phyloP scores from a whole-genome alignment of 2,113 vertebrate species.

The Echinops telfairi region DNA sequence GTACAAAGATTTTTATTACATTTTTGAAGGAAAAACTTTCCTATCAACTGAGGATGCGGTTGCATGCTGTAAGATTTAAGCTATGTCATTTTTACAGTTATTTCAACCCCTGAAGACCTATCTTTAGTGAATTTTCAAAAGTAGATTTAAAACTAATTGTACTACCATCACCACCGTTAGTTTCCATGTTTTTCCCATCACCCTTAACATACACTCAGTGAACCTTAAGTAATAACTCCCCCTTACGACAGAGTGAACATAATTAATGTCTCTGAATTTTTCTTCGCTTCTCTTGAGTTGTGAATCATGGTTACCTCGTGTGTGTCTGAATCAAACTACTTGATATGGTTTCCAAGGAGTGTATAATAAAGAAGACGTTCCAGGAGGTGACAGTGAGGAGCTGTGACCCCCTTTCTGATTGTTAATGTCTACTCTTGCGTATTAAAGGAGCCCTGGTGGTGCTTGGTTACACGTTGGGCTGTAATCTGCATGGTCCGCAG shows the following conservation, averaged over 20 bases:
- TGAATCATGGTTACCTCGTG: background rate
- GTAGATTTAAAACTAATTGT: background rate
- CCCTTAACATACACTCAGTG: background rate
- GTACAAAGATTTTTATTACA: background rate
- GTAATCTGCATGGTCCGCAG: too few species aligned
- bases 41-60: background rate
- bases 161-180: background rate
- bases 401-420: background rate
- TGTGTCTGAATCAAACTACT: background rate
- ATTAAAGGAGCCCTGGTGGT: background rate
- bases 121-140: constrained; percentile 31
- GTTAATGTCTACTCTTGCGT: background rate
- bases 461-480: too few species aligned
- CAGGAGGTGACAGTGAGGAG: background rate
- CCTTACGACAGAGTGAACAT: background rate
- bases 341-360: background rate
- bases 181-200: background rate
- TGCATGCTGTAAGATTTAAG: background rate
- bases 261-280: background rate
- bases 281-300: background rate
- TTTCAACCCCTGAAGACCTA: background rate
- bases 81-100: background rate
- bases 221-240: background rate
- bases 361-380: background rate
- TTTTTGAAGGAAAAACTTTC: background rate